Conservation (phyloP, 1,140 invertebrate species). For the Trichomalopsis sarcophagae region DNA sequence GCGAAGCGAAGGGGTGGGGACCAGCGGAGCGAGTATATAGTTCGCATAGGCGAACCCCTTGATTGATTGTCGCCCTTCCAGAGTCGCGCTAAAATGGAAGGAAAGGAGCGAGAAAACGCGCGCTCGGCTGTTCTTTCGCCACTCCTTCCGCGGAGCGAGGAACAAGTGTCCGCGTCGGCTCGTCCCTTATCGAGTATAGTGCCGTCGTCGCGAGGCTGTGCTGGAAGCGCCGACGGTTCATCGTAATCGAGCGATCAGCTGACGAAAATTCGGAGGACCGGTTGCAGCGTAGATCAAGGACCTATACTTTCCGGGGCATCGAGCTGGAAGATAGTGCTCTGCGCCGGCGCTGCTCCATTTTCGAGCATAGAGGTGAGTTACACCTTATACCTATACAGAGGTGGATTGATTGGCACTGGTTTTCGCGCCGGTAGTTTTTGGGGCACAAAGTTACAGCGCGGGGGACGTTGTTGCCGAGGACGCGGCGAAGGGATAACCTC, state of each 20-base stretch:
- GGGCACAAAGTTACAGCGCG: too few relatives aligned
- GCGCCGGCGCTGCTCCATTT: too few relatives aligned
- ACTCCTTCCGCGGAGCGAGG: not conserved
- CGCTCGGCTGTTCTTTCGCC: not conserved
- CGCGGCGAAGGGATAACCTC: slow-evolving; percentile 1
- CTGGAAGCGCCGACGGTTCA: too few relatives aligned
- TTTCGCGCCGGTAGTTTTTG: too few relatives aligned
- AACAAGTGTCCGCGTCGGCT: not conserved
- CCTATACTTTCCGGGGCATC: too few relatives aligned
- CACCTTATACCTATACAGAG: too few relatives aligned
- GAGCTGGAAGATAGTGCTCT: too few relatives aligned
- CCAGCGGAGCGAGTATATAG: not conserved
- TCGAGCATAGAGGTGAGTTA: too few relatives aligned
- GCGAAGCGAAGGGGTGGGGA: not conserved
- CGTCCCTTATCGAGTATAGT: not conserved
- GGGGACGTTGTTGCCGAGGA: too few relatives aligned
- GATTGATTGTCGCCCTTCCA: slow-evolving; percentile 39
- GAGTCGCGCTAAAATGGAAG: slow-evolving; percentile 26
- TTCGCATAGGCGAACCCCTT: not conserved
- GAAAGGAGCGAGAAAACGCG: not conserved
- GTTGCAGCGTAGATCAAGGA: not conserved
- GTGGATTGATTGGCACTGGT: too few relatives aligned
- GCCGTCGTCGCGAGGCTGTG: too few relatives aligned
- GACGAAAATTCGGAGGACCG: not conserved
- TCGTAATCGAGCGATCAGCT: slow-evolving; percentile 6